Evolutionary conservation across 2,797 vertebrate genomes (phyloP).

Genomic region (Sus cebifrons): DNA sequence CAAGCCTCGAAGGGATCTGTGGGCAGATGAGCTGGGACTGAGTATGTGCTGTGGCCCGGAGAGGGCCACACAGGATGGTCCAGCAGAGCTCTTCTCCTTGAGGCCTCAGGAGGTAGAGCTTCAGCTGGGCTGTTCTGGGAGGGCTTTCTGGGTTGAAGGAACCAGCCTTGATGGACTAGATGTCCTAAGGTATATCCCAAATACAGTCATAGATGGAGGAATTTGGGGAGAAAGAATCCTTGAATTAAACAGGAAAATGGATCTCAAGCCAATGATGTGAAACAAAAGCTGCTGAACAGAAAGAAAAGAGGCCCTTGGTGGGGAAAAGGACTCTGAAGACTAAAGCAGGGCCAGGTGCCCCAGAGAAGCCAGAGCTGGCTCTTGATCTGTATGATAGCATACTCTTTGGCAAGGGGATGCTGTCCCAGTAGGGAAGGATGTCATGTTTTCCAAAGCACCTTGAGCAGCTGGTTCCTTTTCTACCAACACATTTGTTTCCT

Average conservation of each 20-base stretch:
- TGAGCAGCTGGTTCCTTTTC: neutral
- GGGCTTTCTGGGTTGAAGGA: neutral
- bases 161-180: neutral
- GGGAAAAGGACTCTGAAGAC: neutral
- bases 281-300: neutral
- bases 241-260: neutral
- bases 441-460: neutral
- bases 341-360: neutral
- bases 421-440: neutral
- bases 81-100: neutral
- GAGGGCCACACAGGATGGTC: neutral
- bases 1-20: neutral
- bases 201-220: neutral
- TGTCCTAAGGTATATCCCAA: neutral
- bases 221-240: neutral
- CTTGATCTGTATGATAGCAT: neutral
- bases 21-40: neutral
- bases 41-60: neutral
- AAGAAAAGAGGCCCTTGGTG: neutral
- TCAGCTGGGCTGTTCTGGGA: neutral
- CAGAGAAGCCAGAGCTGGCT: neutral
- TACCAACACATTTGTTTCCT: neutral
- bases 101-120: neutral
- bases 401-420: neutral
- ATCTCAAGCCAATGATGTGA: neutral